These are phyloP conservation scores for Meandrusa payeni DNA, from an alignment of 2,888 invertebrate genomes.

Conservation along the genomic window DNA sequence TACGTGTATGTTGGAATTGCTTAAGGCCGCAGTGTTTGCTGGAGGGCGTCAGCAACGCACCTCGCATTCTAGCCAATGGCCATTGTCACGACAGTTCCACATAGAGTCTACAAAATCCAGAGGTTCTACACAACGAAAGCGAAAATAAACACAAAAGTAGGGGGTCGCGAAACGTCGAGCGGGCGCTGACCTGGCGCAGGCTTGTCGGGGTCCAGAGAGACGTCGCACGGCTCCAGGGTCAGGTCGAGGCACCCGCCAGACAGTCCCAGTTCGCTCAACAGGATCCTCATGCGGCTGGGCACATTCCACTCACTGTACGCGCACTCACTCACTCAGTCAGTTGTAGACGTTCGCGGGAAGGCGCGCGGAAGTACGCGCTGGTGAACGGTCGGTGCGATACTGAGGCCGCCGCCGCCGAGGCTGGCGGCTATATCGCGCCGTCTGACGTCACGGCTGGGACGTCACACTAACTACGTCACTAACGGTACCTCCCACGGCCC, in stretches of 20 bases:
- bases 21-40: slow-evolving; percentile 74
- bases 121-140: slow-evolving; percentile 80
- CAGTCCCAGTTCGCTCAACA: slow-evolving; percentile 79
- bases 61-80: slow-evolving; percentile 80
- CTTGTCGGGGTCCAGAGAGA: slow-evolving; percentile 73
- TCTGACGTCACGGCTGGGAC: slow-evolving; percentile 75
- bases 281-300: slow-evolving; percentile 80
- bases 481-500: slow-evolving; percentile 80
- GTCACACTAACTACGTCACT: slow-evolving; percentile 74
- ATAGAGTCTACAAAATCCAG: slow-evolving; percentile 72
- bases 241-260: slow-evolving; percentile 78
- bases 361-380: slow-evolving; percentile 61
- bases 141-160: slow-evolving; percentile 79
- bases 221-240: slow-evolving; percentile 76
- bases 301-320: slow-evolving; percentile 79
- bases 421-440: slow-evolving; percentile 78
- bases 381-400: slow-evolving; percentile 78
- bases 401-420: slow-evolving; percentile 79
- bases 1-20: slow-evolving; percentile 74
- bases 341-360: slow-evolving; percentile 55
- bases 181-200: slow-evolving; percentile 80
- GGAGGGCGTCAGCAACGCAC: slow-evolving; percentile 79
- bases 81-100: slow-evolving; percentile 77
- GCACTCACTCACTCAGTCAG: slow-evolving; percentile 73
- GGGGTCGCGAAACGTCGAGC: slow-evolving; percentile 64